Evolutionary conservation across 2,113 vertebrate genomes (phyloP).

Genomic region (Diadophis punctatus): DNA sequence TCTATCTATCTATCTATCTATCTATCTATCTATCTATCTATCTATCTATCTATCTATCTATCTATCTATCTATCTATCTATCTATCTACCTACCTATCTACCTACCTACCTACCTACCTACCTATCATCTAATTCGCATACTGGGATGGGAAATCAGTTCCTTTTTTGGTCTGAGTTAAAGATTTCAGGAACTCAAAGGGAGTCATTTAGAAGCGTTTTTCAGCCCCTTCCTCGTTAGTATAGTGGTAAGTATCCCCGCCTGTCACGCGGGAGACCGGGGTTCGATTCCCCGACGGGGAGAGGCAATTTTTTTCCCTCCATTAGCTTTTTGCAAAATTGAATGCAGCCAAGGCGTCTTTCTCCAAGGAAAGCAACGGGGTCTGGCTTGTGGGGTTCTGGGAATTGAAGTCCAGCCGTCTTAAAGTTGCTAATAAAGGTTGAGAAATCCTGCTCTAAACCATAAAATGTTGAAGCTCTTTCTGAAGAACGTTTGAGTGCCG

Average conservation of each 20-base stretch:
- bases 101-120: too few species aligned
- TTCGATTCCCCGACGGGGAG: conserved; percentile 11
- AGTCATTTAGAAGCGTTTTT: fast-evolving
- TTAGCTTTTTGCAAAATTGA: not conserved
- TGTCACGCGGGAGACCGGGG: conserved; percentile 53
- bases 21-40: too few species aligned
- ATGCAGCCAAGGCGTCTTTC: not conserved
- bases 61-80: too few species aligned
- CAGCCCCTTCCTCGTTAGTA: conserved; percentile 34
- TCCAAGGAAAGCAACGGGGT: not conserved
- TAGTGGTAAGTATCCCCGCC: conserved; percentile 58
- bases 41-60: too few species aligned
- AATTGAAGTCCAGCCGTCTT: not conserved
- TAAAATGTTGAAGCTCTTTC: not conserved
- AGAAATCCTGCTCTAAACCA: not conserved
- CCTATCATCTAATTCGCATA: too few species aligned
- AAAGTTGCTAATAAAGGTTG: not conserved
- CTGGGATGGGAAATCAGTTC: not conserved
- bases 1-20: too few species aligned
- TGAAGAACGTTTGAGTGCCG: not conserved
- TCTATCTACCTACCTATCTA: too few species aligned
- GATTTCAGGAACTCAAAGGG: not conserved
- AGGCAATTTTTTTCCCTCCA: not conserved
- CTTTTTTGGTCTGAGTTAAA: fast-evolving
- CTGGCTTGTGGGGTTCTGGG: not conserved